Conservation (phyloP, 2,888 invertebrate species). For the Byasa hedistus region DNA sequence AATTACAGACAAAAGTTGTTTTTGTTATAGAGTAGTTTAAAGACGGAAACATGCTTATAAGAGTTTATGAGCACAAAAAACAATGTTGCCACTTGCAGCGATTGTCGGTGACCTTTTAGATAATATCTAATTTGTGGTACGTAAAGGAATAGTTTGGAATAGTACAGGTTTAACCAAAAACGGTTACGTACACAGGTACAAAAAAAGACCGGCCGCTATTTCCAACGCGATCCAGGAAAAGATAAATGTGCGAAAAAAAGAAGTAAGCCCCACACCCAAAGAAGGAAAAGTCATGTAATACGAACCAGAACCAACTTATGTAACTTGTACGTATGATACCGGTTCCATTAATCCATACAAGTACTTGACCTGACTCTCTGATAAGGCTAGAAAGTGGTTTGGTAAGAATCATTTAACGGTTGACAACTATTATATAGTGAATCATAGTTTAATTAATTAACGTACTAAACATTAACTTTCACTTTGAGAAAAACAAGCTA, state of each 20-base stretch:
- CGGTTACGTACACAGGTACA: background rate
- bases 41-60: background rate
- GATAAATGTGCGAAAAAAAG: slow-evolving; percentile 17
- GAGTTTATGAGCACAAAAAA: slow-evolving; percentile 19
- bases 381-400: slow-evolving; percentile 30
- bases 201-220: slow-evolving; percentile 13
- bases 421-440: slow-evolving; percentile 3
- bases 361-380: slow-evolving; percentile 29
- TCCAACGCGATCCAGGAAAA: slow-evolving; percentile 23
- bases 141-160: slow-evolving; percentile 20
- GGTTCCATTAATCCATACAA: slow-evolving; percentile 27
- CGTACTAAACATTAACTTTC: slow-evolving; percentile 9
- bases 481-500: background rate
- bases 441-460: background rate
- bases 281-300: slow-evolving; percentile 31
- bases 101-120: slow-evolving; percentile 25
- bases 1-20: background rate
- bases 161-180: slow-evolving; percentile 11
- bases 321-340: slow-evolving; percentile 26
- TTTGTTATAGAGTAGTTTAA: background rate
- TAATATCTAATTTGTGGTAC: slow-evolving; percentile 10
- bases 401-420: slow-evolving; percentile 2
- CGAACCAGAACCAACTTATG: slow-evolving; percentile 29
- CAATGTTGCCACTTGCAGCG: slow-evolving; percentile 15
- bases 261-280: slow-evolving; percentile 16